Base-by-base conservation (phyloP, 2,113 vertebrate species). In the Pteronura brasiliensis region DNA sequence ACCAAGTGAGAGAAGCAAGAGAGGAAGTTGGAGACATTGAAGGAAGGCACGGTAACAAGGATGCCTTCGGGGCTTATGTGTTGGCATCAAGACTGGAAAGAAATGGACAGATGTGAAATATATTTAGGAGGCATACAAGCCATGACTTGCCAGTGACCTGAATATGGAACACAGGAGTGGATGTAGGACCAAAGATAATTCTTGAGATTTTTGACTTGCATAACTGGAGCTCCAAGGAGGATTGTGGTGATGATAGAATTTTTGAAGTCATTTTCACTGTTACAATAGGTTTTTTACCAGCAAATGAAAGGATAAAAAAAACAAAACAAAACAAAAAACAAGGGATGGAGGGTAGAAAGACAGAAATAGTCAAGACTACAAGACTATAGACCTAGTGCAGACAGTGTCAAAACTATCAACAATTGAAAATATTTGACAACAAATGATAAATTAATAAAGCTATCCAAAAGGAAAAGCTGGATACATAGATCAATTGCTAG, bases 21-120 rank as follows among this genome's bases (percentile, higher is more conserved):
- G 49, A 61, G 42, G 36, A 23, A 59, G 42, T 10, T 15, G 34
- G 34, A 61, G 27, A 36, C 25, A 4, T 10, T 42, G 15, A 17
- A 77, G 59, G 27, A 84, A n/a, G 57, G 14, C 5, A 63, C 3
- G 27, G 20, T 34, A 39, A 34, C 71, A 4, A 44, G 34, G 29
- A 42, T n/a, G 39, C 0, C 2, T 17, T 67, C 34, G 5, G 27
- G 21, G 25, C 39, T 49, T 42, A 31, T n/a, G 34, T 17, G 34
- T 8, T 42, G 71, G 59, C 71, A 79, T 11, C 69, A 8, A 25
- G 6, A 6, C 12, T 4, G 11, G 49, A 84, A 27, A 69, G 20
- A 77, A 42, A 44, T 59, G 59, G 95, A 71, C 91, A 96, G 27
- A 89, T 85, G 91, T 39, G 49, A 84, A 81, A 47, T 90, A 79